Evolutionary conservation across 2,113 vertebrate species (phyloP), one percentile per base, ranked within the genome.

Genomic region (Nyctibius bracteatus): DNA sequence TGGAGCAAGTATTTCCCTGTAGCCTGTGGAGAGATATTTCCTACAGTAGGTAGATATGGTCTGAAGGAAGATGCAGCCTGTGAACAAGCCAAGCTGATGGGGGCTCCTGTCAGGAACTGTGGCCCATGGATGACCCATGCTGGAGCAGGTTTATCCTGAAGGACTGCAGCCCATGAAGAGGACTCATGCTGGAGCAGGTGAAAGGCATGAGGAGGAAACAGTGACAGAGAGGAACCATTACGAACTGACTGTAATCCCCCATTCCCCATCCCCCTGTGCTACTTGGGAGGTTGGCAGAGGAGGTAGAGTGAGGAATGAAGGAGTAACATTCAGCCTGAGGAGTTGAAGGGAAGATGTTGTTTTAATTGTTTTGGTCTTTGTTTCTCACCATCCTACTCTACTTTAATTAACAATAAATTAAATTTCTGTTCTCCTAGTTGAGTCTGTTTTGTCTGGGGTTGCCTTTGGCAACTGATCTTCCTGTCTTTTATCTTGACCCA

Each of bases 201-300:
- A 68, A 78, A 78, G 13, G 4, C 11, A n/a, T 24, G 28, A 62
- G n/a, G 8, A 80, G 24, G 8, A 71, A 41, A 12, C 17, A 73
- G 6, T 15, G 22, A 5, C 52, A 78, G 39, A 54, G 31, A 49
- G 4, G 2, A 77, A 59, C 5, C 18, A 12, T 51, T 51, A 33
- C 1, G 3, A 82, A 61, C 3, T 55, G 17, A 71, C 35, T 2
- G 1, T 44, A 81, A 47, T 14, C 1, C 5, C 7, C 5, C 1
- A 21, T 46, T 75, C 13, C 8, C 2, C 6, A 9, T 18, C 22
- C 7, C 3, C 14, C 17, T 0, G 1, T 43, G 2, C 11, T 25
- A n/a, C 14, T 49, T 49, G 14, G 18, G 35, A 55, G 15, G 11
- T 5, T 65, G 41, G 7, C 8, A 20, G 8, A 51, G 43, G 14